These are phyloP conservation scores for Grapholita molesta DNA, from an alignment of 1,140 invertebrate species.

Conservation along the genomic window DNA sequence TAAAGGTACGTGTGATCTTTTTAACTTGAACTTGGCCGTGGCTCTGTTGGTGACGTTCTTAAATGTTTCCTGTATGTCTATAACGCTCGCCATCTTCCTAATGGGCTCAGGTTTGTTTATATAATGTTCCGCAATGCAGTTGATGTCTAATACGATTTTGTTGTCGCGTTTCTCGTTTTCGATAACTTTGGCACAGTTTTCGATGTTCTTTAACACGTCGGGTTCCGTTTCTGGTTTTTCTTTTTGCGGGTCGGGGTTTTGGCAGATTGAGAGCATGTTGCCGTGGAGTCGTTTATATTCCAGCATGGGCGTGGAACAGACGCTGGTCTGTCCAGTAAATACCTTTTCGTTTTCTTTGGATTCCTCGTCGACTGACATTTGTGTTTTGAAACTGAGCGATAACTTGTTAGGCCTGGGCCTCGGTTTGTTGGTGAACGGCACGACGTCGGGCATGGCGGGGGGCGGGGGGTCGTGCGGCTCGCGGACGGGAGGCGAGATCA, in stretches of 20 bases:
- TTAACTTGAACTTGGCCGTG: slow-evolving; percentile 68
- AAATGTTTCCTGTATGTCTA: slow-evolving; percentile 78
- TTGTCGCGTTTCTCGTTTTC: slow-evolving; percentile 63
- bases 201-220: slow-evolving; percentile 62
- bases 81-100: slow-evolving; percentile 70
- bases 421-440: slow-evolving; percentile 73
- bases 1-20: slow-evolving; percentile 63
- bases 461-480: slow-evolving; percentile 40
- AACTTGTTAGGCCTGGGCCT: slow-evolving; percentile 78
- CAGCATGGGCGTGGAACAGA: slow-evolving; percentile 86
- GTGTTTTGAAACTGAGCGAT: slow-evolving; percentile 78
- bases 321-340: slow-evolving; percentile 83
- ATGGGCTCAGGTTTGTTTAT: slow-evolving; percentile 69
- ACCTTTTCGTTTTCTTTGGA: slow-evolving; percentile 64
- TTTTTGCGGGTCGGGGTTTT: slow-evolving; percentile 71
- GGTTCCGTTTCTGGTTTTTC: slow-evolving; percentile 56
- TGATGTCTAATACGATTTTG: slow-evolving; percentile 58
- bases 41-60: slow-evolving; percentile 76
- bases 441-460: slow-evolving; percentile 71
- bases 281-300: slow-evolving; percentile 86
- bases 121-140: slow-evolving; percentile 70
- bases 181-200: slow-evolving; percentile 46
- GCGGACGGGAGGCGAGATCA: slow-evolving; percentile 59
- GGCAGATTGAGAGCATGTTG: slow-evolving; percentile 85
- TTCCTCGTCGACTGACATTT: slow-evolving; percentile 78